Conservation (phyloP, 2,797 vertebrate genomes). For the Coendou prehensilis region DNA sequence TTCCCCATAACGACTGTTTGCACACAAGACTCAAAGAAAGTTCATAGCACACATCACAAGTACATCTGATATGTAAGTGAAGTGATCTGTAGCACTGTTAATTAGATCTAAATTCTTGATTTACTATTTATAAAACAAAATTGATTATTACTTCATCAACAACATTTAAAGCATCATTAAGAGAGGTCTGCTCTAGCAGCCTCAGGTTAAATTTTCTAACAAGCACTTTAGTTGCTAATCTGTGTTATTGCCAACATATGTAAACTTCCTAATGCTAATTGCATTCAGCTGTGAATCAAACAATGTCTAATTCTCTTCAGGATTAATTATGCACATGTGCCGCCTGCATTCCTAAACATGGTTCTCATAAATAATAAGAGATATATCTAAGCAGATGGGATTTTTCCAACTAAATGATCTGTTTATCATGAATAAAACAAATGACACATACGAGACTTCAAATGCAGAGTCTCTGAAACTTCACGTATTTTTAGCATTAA, state of each 20-base stretch:
- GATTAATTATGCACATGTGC: conserved; percentile 98
- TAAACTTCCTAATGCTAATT: conserved; percentile 97
- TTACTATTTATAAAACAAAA: conserved; percentile 95
- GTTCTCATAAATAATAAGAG: conserved; percentile 96
- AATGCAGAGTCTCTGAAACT: conserved; percentile 86
- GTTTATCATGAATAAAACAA: conserved; percentile 92
- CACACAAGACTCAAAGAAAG: conserved; percentile 87
- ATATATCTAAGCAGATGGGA: conserved; percentile 94
- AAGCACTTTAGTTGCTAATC: conserved; percentile 95
- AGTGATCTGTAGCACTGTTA: conserved; percentile 93
- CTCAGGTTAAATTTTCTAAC: conserved; percentile 97
- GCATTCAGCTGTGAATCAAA: conserved; percentile 98
- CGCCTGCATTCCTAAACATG: conserved; percentile 96
- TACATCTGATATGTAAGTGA: conserved; percentile 91
- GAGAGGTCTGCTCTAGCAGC: conserved; percentile 95
- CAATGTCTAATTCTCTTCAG: conserved; percentile 98
- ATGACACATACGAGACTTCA: conserved; percentile 87
- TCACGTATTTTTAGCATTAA: conserved; percentile 89
- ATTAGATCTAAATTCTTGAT: conserved; percentile 94
- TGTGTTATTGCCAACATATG: conserved; percentile 95
- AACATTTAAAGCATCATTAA: conserved; percentile 97
- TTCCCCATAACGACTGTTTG: conserved; percentile 87
- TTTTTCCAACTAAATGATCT: conserved; percentile 91
- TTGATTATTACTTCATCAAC: conserved; percentile 97
- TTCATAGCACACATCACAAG: conserved; percentile 87